Conservation (phyloP, 1,140 invertebrate species). For the Rhagoletis zephyria region DNA sequence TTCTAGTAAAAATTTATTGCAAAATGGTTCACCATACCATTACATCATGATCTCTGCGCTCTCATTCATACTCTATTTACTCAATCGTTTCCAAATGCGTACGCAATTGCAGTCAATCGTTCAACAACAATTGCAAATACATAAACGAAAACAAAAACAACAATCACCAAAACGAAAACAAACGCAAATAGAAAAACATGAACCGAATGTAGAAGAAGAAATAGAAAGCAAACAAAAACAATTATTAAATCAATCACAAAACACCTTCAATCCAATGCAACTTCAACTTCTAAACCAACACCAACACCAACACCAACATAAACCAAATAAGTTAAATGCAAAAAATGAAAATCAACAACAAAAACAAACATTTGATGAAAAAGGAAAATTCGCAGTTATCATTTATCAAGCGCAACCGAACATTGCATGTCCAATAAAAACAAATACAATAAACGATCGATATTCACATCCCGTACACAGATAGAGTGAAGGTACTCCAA, state of each 20-base stretch:
- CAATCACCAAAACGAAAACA: not conserved
- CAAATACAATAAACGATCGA: not conserved
- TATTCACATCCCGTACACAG: not conserved
- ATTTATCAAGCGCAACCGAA: not conserved
- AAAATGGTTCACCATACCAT: constrained; percentile 66
- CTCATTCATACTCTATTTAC: constrained; percentile 53
- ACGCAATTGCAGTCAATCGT: constrained; percentile 29
- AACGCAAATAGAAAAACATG: not conserved
- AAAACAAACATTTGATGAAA: not conserved
- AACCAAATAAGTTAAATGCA: not conserved
- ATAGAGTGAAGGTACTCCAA: constrained; percentile 9
- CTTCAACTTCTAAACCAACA: constrained; percentile 5
- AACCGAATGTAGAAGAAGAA: not conserved
- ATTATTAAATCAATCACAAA: constrained; percentile 1
- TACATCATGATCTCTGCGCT: constrained; percentile 61
- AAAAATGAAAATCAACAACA: not conserved
- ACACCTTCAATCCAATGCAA: constrained; percentile 6
- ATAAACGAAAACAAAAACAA: constrained; percentile 4
- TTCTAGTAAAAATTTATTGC: constrained; percentile 73
- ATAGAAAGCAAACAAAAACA: not conserved
- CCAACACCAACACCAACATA: not conserved
- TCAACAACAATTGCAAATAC: constrained; percentile 8
- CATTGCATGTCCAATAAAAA: constrained; percentile 23
- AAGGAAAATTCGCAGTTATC: not conserved
- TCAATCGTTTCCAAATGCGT: constrained; percentile 45